Conservation (phyloP, 2,888 invertebrate genomes). For the Suillia variegata region DNA sequence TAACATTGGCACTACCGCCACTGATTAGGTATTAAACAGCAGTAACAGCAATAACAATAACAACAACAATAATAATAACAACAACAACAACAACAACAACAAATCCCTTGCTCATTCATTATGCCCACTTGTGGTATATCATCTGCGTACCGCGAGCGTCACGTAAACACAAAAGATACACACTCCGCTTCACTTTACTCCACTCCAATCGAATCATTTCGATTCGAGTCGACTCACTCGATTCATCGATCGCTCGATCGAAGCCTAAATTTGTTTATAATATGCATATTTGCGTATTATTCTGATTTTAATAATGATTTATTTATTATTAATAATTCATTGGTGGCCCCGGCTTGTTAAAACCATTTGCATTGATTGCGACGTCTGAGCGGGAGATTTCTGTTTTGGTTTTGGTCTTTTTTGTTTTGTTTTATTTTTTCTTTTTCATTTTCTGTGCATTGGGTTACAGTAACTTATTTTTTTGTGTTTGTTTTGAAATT, state of each 20-base stretch:
- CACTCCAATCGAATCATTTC: no score
- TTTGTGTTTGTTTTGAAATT: not conserved
- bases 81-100: no score
- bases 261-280: slow-evolving; percentile 30
- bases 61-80: no score
- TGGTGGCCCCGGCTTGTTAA: slow-evolving; percentile 41
- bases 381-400: slow-evolving; percentile 11
- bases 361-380: slow-evolving; percentile 33
- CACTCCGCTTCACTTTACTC: not conserved
- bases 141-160: slow-evolving; percentile 6
- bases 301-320: slow-evolving; percentile 60
- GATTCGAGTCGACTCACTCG: no score
- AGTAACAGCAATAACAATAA: not conserved
- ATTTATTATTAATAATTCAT: slow-evolving; percentile 60
- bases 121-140: slow-evolving; percentile 49
- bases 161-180: slow-evolving; percentile 2
- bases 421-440: not conserved
- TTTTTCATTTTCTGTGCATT: not conserved
- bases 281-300: slow-evolving; percentile 53
- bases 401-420: not conserved
- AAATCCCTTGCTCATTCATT: slow-evolving; percentile 56
- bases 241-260: no score
- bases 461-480: no score
- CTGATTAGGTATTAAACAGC: no score
- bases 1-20: no score